Evolutionary conservation across 2,797 vertebrate species (phyloP), one percentile per base, ranked within the genome.

Genomic region (Sebastes itinus): DNA sequence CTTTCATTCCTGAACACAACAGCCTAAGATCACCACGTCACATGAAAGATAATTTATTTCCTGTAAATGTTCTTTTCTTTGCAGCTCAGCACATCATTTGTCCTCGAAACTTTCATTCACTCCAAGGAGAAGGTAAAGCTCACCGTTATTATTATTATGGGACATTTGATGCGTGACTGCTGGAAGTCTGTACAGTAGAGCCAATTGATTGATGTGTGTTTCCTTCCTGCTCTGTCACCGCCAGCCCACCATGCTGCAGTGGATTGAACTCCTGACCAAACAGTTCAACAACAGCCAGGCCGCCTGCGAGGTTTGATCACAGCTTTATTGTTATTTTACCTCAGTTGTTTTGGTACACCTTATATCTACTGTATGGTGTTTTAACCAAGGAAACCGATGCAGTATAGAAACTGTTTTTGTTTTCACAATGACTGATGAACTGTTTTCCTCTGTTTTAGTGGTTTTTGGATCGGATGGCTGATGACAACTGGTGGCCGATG

Each of bases 401-500:
- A 52, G 49, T 52, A n/a, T 10, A n/a, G 20, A n/a, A 52, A 52
- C 20, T 52, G 18, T 52, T 52, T 52, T 22, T n/a, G 20, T 52
- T 52, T n/a, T n/a, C 46, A n/a, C 20, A n/a, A 52, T n/a, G 49
- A n/a, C 49, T 49, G 18, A 49, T 20, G 46, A 49, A 49, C 18
- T 18, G 8, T 22, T 23, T 6, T 33, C 13, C 1, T 69, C 10
- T 67, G 7, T 75, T 91, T 79, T 92, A 99, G 98, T 99, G 98
- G 98, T 99, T 99, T 95, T 94, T 99, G 95, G 98, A 99, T 89
- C 97, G 97, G 35, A 99, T 99, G 98, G 98, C 98, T 68, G 98
- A 99, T 85, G 98, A 99, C 93, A 99, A 99, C 95, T 99, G 98
- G 98, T 99, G 98, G 98, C 98, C 98, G 38, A 99, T 99, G 98